These are phyloP conservation scores for Nyleta sp. DNA, from an alignment of 2,888 invertebrate genomes.

Conservation along the genomic window DNA sequence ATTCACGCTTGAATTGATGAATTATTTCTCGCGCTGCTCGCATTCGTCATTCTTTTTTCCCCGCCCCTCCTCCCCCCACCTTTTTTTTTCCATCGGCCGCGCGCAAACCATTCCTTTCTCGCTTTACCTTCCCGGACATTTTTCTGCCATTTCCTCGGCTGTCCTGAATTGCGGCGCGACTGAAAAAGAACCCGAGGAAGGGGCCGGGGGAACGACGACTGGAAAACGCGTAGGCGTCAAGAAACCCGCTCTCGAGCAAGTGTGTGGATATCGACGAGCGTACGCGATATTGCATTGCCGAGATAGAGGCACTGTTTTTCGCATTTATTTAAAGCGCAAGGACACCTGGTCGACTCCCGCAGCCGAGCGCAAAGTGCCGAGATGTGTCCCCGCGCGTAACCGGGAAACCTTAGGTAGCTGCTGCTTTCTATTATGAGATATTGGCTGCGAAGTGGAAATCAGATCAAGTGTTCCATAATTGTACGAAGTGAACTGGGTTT, in stretches of 20 bases:
- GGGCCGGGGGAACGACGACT: slow-evolving; percentile 37
- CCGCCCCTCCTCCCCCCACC: slow-evolving; percentile 19
- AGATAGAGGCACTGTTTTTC: slow-evolving; percentile 62
- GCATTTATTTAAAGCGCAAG: slow-evolving; percentile 81
- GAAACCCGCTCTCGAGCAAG: slow-evolving; percentile 55
- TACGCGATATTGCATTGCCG: slow-evolving; percentile 52
- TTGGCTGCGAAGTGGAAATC: slow-evolving; percentile 5
- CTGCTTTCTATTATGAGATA: slow-evolving; percentile 39
- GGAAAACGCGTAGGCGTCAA: slow-evolving; percentile 63
- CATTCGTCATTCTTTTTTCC: slow-evolving; percentile 57
- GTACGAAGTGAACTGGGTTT: no score
- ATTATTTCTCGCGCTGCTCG: slow-evolving; percentile 47
- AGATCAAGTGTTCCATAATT: slow-evolving; percentile 17
- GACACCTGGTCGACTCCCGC: slow-evolving; percentile 79
- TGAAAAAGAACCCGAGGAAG: slow-evolving; percentile 35
- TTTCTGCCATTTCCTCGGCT: slow-evolving; percentile 52
- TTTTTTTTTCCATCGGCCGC: slow-evolving; percentile 37
- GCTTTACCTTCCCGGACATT: slow-evolving; percentile 59
- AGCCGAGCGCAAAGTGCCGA: slow-evolving; percentile 77
- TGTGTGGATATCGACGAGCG: slow-evolving; percentile 49
- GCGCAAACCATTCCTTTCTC: slow-evolving; percentile 66
- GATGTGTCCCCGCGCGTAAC: slow-evolving; percentile 79
- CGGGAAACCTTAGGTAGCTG: slow-evolving; percentile 57
- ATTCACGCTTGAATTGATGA: slow-evolving; percentile 61
- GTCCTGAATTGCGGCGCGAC: slow-evolving; percentile 64